Conservation (phyloP, 1,140 invertebrate genomes). For the Drosophila fuyamai region DNA sequence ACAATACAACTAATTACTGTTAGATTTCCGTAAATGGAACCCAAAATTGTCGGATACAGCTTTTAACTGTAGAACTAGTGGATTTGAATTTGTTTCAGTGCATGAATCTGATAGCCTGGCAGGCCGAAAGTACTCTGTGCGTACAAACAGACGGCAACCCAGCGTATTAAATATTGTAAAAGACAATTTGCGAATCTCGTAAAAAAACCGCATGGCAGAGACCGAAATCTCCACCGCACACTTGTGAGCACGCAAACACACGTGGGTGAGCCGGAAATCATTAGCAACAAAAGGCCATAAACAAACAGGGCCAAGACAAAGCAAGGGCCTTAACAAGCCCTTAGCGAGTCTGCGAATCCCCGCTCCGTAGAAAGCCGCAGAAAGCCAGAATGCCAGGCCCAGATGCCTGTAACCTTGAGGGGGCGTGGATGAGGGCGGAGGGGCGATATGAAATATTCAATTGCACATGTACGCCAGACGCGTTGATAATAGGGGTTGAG, state of each 20-base stretch:
- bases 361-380: constrained; percentile 43
- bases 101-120: not conserved
- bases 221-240: constrained; percentile 40
- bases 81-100: not conserved
- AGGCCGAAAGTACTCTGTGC: constrained; percentile 5
- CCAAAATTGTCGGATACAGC: no score
- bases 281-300: constrained; percentile 66
- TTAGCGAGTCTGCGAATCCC: not conserved
- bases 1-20: no score
- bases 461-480: constrained; percentile 61
- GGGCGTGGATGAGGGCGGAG: no score
- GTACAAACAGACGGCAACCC: constrained; percentile 15
- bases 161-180: constrained; percentile 77
- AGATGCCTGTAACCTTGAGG: constrained; percentile 22
- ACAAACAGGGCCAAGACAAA: constrained; percentile 40
- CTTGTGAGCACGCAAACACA: constrained; percentile 25
- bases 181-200: constrained; percentile 74
- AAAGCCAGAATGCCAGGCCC: constrained; percentile 44
- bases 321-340: constrained; percentile 6
- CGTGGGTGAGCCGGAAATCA: constrained; percentile 48
- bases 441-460: constrained; percentile 47
- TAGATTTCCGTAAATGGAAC: no score
- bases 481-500: constrained; percentile 65
- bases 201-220: constrained; percentile 64
- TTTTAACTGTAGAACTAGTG: no score